These are phyloP conservation scores for Stegodyphus dumicola DNA, from an alignment of 1,140 invertebrate species.

Conservation along the genomic window DNA sequence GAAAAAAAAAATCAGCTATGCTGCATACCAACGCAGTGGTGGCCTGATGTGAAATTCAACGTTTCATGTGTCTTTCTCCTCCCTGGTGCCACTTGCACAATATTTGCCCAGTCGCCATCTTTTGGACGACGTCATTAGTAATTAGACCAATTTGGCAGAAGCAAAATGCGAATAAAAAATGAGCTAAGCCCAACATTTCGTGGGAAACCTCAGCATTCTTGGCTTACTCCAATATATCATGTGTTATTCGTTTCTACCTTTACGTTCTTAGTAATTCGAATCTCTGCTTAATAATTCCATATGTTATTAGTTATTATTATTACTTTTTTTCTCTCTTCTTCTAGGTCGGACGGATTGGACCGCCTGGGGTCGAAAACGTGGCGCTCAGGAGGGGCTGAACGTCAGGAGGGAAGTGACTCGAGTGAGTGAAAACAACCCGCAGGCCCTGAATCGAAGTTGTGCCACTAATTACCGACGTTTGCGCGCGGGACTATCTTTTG, in stretches of 20 bases:
- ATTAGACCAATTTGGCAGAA: slow-evolving; percentile 57
- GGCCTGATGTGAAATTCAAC: slow-evolving; percentile 52
- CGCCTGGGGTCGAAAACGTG: slow-evolving; percentile 35
- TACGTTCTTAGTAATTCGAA: slow-evolving; percentile 58
- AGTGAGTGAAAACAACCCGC: slow-evolving; percentile 46
- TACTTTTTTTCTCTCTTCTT: slow-evolving; percentile 4
- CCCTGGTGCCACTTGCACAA: slow-evolving; percentile 34
- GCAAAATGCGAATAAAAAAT: slow-evolving; percentile 56
- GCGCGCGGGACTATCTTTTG: neutral
- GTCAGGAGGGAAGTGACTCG: neutral
- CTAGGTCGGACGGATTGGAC: slow-evolving; percentile 51
- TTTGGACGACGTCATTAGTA: slow-evolving; percentile 35
- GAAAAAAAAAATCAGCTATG: slow-evolving; percentile 8
- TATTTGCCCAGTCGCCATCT: slow-evolving; percentile 28
- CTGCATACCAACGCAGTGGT: slow-evolving; percentile 48
- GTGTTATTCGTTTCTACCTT: slow-evolving; percentile 60
- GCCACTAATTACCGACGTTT: slow-evolving; percentile 52
- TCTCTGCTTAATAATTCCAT: slow-evolving; percentile 59
- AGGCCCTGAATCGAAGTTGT: slow-evolving; percentile 34
- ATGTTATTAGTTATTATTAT: slow-evolving; percentile 30
- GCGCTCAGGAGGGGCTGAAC: slow-evolving; percentile 16
- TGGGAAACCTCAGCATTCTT: slow-evolving; percentile 54
- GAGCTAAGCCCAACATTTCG: slow-evolving; percentile 53
- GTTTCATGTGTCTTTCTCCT: slow-evolving; percentile 17
- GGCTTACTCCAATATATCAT: slow-evolving; percentile 54